Base-by-base conservation (phyloP, 1,140 invertebrate genomes). In the Drosophila pruinosa region DNA sequence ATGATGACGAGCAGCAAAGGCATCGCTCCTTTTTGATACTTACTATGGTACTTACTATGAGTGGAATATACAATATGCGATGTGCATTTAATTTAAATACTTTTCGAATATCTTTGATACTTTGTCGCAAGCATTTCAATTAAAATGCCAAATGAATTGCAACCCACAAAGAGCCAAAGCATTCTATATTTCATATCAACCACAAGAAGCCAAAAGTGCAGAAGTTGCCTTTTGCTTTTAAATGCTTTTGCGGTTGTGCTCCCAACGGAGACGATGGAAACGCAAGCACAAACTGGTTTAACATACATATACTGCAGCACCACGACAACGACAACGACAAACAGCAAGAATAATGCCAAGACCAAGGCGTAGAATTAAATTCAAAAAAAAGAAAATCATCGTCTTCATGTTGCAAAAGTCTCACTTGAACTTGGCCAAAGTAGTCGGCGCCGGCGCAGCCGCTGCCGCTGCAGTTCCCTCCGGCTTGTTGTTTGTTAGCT, bases 371-470 rank as follows among this genome's bases (percentile, higher is more conserved):
- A n/a, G n/a, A 48, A n/a, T 10, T 15, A 38, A n/a, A n/a, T 4
- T 34, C 38, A 36, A 75, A 53, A 56, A 39, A 57, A 21, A 65
- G 38, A 43, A 59, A 65, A 26, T 38, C 54, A 41, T 45, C 41
- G 39, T 36, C 54, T 45, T 45, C 15, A 22, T 45, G 22, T 45
- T 21, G 43, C 43, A 47, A 75, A 22, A 24, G 43, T 24, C 63
- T 85, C 67, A 53, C 64, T 79, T 86, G 81, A 86, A 85, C 82
- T 85, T 86, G 73, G 62, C 78, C 77, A 71, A 83, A 78, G 31
- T 39, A 45, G 41, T 72, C 19, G 64, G 47, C 73, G 63, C 39
- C 61, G 65, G 54, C 75, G 64, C 67, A 74, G 5, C 26, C 26
- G 31, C 19, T 36, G 10, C 17, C 10, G 22, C 10, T 39, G 15